phyloP scores from a whole-genome alignment of 2,113 vertebrate genomes.

The Muntiacus muntjak region DNA sequence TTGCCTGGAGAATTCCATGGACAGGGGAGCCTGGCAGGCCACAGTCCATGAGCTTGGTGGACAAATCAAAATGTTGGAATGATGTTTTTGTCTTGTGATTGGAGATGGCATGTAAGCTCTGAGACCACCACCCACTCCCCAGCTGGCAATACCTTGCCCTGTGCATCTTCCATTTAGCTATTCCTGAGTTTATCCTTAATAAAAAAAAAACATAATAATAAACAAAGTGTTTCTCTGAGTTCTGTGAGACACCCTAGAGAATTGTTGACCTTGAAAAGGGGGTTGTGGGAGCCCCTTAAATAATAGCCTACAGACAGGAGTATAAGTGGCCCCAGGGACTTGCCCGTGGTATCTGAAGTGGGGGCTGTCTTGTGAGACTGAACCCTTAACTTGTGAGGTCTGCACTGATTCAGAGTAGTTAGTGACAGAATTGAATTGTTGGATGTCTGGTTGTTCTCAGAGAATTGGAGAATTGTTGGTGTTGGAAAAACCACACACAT shows the following conservation, averaged over 20 bases:
- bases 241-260: not conserved
- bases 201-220: not conserved
- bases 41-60: not conserved
- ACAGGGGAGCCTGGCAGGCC: not conserved
- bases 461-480: not conserved
- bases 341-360: not conserved
- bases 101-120: not conserved
- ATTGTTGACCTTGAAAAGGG: not conserved
- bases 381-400: not conserved
- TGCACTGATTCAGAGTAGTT: not conserved
- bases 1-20: not conserved
- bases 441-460: not conserved
- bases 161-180: not conserved
- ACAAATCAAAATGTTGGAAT: not conserved
- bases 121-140: accelerated
- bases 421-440: not conserved
- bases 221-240: not conserved
- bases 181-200: not conserved
- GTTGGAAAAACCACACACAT: not conserved
- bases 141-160: not conserved
- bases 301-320: not conserved
- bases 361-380: not conserved
- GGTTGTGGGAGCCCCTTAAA: not conserved
- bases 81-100: not conserved
- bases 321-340: not conserved